Conservation (phyloP, 2,888 invertebrate species). For the Rhyacophila evoluta region DNA sequence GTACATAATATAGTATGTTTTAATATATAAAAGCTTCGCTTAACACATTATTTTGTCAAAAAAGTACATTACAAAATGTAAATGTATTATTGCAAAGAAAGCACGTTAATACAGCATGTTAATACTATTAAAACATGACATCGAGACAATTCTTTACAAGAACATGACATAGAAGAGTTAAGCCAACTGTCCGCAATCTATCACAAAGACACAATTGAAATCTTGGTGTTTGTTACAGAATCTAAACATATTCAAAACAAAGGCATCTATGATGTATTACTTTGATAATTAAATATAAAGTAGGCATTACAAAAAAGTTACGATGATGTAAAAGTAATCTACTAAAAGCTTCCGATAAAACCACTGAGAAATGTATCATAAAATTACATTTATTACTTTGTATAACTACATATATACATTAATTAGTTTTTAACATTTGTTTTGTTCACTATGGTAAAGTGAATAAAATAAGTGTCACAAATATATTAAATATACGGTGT, state of each 20-base stretch:
- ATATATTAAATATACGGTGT: no score
- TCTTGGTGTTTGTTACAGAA: slow-evolving; percentile 32
- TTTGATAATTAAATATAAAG: background rate
- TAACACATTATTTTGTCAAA: slow-evolving; percentile 1
- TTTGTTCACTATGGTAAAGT: no score
- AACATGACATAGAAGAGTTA: background rate
- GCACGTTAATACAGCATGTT: slow-evolving; percentile 25
- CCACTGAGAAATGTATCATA: no score
- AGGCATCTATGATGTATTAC: background rate
- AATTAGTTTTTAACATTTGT: no score
- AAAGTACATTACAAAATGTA: background rate
- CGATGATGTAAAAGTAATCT: no score
- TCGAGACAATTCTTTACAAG: background rate
- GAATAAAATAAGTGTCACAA: no score
- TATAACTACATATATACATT: no score
- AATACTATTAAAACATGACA: background rate
- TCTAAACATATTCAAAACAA: background rate
- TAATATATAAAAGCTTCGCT: slow-evolving; percentile 6
- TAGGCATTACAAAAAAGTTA: no score
- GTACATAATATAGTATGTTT: background rate
- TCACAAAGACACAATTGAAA: slow-evolving; percentile 23
- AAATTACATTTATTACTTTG: no score
- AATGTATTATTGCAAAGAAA: slow-evolving; percentile 36
- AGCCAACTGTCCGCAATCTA: background rate
- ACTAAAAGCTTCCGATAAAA: no score